phyloP scores from a whole-genome alignment of 2,113 vertebrate genomes.

The Otolemur garnettii region DNA sequence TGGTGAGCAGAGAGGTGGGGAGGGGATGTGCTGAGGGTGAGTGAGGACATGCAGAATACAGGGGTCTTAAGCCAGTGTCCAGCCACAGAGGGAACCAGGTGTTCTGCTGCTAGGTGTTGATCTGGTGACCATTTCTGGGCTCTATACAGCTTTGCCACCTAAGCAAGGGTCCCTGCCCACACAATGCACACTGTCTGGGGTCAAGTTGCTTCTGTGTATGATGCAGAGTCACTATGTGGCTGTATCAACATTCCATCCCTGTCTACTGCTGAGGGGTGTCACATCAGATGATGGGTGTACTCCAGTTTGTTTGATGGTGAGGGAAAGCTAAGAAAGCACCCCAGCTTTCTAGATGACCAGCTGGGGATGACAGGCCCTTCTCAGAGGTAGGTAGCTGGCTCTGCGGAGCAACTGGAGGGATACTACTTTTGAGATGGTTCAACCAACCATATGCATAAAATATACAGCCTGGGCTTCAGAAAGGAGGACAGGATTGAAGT shows the following conservation, averaged over 20 bases:
- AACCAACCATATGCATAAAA: no score
- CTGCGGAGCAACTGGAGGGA: background rate
- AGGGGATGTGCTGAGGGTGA: background rate
- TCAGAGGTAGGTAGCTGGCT: background rate
- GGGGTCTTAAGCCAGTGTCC: background rate
- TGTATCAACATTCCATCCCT: background rate
- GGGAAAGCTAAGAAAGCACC: background rate
- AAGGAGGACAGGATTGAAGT: background rate
- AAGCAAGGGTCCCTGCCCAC: background rate
- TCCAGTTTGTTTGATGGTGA: background rate
- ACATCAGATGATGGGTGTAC: background rate
- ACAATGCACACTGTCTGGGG: background rate
- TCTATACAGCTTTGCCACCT: background rate
- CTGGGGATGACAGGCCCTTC: background rate
- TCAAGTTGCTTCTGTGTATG: background rate
- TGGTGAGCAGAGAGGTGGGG: background rate
- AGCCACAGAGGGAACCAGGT: background rate
- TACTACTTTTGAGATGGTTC: background rate
- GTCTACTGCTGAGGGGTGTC: no score
- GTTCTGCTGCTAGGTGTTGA: background rate
- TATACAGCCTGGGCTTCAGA: background rate
- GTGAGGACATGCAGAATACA: background rate
- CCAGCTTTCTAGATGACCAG: no score
- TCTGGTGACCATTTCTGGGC: background rate
- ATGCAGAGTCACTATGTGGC: background rate